Evolutionary conservation across 53 echinoderm and acorn worm genomes (phyloP), one percentile per base, ranked within the genome.

Genomic region (Holothuria scabra): DNA sequence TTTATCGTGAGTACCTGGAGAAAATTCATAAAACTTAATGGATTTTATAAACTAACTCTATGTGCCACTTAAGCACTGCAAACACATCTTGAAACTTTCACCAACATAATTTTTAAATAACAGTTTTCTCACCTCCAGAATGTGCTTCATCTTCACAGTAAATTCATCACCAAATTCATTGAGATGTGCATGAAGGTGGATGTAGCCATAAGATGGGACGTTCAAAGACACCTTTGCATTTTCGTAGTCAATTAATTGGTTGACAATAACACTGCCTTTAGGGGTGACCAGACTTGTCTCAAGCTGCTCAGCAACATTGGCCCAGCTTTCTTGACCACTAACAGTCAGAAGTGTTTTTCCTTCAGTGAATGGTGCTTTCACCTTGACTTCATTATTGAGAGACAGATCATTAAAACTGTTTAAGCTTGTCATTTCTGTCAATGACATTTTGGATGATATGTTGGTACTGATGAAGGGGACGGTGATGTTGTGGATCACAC

Each of bases 361-460:
- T 31, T 61, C 58, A 22, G 90, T 81, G 16, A 71, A 35, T 33
- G 91, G 85, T 59, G 89, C 91, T 67, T 22, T 76, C 65, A 90
- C 80, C 59, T 68, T 89, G 87, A 89, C 87, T 79, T 82, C 86
- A 65, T 87, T 57, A 84, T 56, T 61, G 60, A 91, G 33, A 76
- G 79, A 65, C 55, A 78, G 57, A 57, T 41, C 44, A 64, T 61
- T 41, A 38, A 82, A 90, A 23, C 26, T 59, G 62, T 46, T 83
- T 6, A 83, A 20, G 76, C 84, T 65, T 12, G 68, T 58, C 83
- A 86, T 76, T 65, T 86, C 81, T 52, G 74, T 34, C 83, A 90
- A 60, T 37, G 41, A 44, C 41, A 81, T 16, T 23, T 1, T 9
- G 19, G 65, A 63, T 37, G 62, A 37, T 4, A 61, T 23, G 22